These are phyloP conservation scores for Mormyrops boulengeri DNA, from an alignment of 2,797 vertebrate genomes.

Conservation along the genomic window DNA sequence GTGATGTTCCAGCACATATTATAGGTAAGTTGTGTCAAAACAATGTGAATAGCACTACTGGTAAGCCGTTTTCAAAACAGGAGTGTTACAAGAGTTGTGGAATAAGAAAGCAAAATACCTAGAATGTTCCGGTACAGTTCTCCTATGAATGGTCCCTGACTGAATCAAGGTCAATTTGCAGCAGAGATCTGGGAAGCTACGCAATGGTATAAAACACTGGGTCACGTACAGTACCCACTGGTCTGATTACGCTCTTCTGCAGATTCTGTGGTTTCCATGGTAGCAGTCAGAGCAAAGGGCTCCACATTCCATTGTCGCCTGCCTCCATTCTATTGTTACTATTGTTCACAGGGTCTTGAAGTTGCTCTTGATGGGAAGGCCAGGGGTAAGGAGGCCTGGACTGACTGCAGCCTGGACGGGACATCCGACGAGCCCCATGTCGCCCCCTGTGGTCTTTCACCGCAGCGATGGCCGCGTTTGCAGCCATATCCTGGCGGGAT, in stretches of 20 bases:
- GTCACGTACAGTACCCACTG: background rate
- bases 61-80: background rate
- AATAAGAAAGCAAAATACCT: background rate
- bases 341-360: background rate
- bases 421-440: background rate
- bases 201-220: background rate
- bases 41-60: background rate
- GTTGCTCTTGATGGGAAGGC: background rate
- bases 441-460: background rate
- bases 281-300: constrained; percentile 1
- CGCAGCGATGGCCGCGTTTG: background rate
- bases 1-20: background rate
- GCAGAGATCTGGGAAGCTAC: background rate
- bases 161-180: background rate
- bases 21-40: background rate
- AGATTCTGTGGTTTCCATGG: background rate
- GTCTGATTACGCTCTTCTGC: background rate
- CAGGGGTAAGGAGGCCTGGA: background rate
- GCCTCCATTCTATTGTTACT: background rate
- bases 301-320: background rate
- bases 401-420: background rate
- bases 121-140: background rate
- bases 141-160: background rate
- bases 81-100: background rate
- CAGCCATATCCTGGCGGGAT: background rate